phyloP scores from a whole-genome alignment of 2,888 invertebrate genomes.

The Blastobasis adustella region DNA sequence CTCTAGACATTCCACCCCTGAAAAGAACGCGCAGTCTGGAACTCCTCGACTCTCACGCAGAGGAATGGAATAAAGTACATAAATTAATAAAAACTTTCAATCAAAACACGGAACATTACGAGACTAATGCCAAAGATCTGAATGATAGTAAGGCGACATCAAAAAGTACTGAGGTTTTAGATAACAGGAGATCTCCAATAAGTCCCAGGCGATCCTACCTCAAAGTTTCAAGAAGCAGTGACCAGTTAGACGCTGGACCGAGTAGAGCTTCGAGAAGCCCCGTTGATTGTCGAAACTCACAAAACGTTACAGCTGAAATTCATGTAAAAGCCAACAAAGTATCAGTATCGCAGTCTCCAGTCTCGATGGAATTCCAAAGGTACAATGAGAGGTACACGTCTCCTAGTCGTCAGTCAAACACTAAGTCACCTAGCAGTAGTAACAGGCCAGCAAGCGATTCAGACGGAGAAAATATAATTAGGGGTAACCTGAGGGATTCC shows the following conservation, averaged over 20 bases:
- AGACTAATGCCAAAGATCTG: slow-evolving; percentile 57
- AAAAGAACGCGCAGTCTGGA: slow-evolving; percentile 84
- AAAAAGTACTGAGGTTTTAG: slow-evolving; percentile 68
- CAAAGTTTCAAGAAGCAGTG: slow-evolving; percentile 59
- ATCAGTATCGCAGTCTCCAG: slow-evolving; percentile 56
- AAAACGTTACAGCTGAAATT: slow-evolving; percentile 64
- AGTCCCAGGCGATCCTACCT: slow-evolving; percentile 49
- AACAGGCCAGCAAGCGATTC: slow-evolving; percentile 38
- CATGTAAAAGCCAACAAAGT: slow-evolving; percentile 59
- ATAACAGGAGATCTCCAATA: slow-evolving; percentile 42
- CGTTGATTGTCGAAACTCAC: slow-evolving; percentile 32
- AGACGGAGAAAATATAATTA: slow-evolving; percentile 30
- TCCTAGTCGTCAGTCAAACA: slow-evolving; percentile 48
- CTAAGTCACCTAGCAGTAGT: slow-evolving; percentile 45
- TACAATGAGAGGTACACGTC: slow-evolving; percentile 45
- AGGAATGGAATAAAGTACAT: slow-evolving; percentile 61
- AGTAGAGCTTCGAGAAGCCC: slow-evolving; percentile 46
- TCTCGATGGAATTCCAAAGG: slow-evolving; percentile 44
- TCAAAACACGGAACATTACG: slow-evolving; percentile 48
- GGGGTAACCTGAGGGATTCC: slow-evolving; percentile 22
- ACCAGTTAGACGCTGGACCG: slow-evolving; percentile 55
- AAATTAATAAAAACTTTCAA: slow-evolving; percentile 53
- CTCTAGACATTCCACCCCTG: slow-evolving; percentile 72
- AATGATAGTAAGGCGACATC: slow-evolving; percentile 59
- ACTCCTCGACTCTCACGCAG: slow-evolving; percentile 70